Evolutionary conservation across 2,888 invertebrate genomes (phyloP).

Genomic region (Cephonodes hylas): DNA sequence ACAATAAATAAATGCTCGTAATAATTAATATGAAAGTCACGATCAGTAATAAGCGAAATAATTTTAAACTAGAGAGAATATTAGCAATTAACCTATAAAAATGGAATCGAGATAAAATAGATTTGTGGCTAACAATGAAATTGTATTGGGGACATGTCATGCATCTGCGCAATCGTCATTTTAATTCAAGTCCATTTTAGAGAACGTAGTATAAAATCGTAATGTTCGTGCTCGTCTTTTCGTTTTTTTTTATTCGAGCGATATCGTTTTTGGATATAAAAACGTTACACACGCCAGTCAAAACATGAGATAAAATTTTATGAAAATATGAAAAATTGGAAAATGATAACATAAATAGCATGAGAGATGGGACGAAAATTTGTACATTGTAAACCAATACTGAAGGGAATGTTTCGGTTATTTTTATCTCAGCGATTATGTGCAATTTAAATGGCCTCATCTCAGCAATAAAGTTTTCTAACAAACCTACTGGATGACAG

Average conservation of each 20-base stretch:
- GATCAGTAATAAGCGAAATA: slow-evolving; percentile 54
- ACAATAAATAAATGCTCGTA: slow-evolving; percentile 77
- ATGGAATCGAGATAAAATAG: slow-evolving; percentile 11
- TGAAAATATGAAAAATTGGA: not conserved
- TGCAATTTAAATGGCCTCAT: slow-evolving; percentile 56
- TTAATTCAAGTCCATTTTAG: not conserved
- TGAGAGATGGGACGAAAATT: slow-evolving; percentile 28
- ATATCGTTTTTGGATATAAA: not conserved
- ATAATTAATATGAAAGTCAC: slow-evolving; percentile 57
- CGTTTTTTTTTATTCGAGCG: not conserved
- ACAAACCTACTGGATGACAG: slow-evolving; percentile 73
- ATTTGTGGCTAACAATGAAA: slow-evolving; percentile 4
- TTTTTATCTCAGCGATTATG: slow-evolving; percentile 27
- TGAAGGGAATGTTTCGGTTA: slow-evolving; percentile 64
- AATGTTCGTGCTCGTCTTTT: not conserved
- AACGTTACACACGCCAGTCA: not conserved
- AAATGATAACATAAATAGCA: slow-evolving; percentile 19
- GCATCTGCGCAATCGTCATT: not conserved
- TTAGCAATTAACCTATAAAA: slow-evolving; percentile 16
- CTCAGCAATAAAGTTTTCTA: slow-evolving; percentile 69
- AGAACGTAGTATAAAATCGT: not conserved
- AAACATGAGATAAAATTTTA: not conserved
- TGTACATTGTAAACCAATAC: slow-evolving; percentile 57
- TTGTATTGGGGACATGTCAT: not conserved
- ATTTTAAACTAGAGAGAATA: slow-evolving; percentile 24